These are phyloP conservation scores for Anagrus nilaparvatae DNA, from an alignment of 1,140 invertebrate species.

Conservation along the genomic window DNA sequence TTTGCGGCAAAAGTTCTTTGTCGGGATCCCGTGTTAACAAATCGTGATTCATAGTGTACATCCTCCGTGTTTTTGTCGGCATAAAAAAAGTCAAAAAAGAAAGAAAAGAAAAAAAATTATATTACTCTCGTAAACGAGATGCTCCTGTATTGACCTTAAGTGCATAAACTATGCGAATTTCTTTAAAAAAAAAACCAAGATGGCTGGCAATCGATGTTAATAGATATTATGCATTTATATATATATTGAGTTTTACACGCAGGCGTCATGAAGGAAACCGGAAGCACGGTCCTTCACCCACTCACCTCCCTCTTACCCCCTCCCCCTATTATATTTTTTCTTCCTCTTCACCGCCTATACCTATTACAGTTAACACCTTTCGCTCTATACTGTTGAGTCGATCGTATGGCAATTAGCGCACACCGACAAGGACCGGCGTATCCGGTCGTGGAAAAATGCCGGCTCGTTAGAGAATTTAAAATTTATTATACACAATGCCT, in stretches of 20 bases:
- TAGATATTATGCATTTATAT: constrained; percentile 3
- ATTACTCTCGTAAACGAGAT: constrained; percentile 18
- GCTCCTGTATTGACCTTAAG: not conserved
- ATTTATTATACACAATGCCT: no score
- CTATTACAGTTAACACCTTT: constrained; percentile 13
- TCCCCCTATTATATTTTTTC: not conserved
- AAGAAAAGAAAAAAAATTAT: not conserved
- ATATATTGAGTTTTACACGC: not conserved
- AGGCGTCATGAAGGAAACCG: not conserved
- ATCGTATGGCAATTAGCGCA: constrained; percentile 10
- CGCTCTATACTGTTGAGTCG: constrained; percentile 10
- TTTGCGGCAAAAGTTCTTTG: constrained; percentile 12
- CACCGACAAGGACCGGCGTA: constrained; percentile 5
- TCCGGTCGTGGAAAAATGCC: no score
- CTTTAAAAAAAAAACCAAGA: not conserved
- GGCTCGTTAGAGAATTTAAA: no score
- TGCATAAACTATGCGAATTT: not conserved
- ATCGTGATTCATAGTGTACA: constrained; percentile 18
- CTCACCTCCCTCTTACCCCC: not conserved
- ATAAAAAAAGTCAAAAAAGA: not conserved
- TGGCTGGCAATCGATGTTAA: not conserved
- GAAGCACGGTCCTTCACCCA: not conserved
- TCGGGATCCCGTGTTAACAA: constrained; percentile 18
- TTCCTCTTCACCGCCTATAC: not conserved
- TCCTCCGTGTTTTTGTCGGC: constrained; percentile 11